phyloP scores from a whole-genome alignment of 1,140 invertebrate genomes.

The Acromyrmex heyeri region DNA sequence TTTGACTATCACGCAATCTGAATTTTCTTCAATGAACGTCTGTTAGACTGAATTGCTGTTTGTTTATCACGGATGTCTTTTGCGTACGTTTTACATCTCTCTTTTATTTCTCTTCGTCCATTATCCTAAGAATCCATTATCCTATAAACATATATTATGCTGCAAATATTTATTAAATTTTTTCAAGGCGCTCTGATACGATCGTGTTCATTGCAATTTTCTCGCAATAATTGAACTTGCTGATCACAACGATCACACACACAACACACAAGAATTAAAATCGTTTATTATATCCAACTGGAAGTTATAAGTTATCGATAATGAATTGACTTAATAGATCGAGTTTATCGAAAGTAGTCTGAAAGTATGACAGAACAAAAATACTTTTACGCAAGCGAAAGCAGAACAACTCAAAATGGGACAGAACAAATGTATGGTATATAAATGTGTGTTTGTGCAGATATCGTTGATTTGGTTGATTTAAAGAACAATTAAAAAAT shows the following conservation, averaged over 20 bases:
- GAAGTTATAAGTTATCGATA: constrained; percentile 15
- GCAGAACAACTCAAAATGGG: constrained; percentile 34
- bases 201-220: constrained; percentile 55
- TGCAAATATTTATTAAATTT: constrained; percentile 58
- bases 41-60: constrained; percentile 12
- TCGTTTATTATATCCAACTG: constrained; percentile 62
- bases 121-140: too few relatives aligned
- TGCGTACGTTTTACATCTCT: neutral
- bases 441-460: too few relatives aligned
- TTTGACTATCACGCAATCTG: neutral
- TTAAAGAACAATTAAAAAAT: neutral
- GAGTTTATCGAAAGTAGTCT: constrained; percentile 54
- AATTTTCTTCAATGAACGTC: constrained; percentile 34
- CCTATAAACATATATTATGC: neutral
- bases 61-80: constrained; percentile 35
- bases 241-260: neutral
- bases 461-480: constrained; percentile 63
- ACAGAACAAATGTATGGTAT: constrained; percentile 13
- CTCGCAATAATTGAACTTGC: too few relatives aligned
- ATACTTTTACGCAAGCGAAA: constrained; percentile 42
- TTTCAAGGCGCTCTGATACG: constrained; percentile 27
- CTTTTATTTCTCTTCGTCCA: too few relatives aligned
- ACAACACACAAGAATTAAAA: neutral
- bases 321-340: constrained; percentile 61
- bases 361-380: constrained; percentile 61